Evolutionary conservation across 2,888 invertebrate species (phyloP), one percentile per base, ranked within the genome.

Genomic region (Cancer borealis): DNA sequence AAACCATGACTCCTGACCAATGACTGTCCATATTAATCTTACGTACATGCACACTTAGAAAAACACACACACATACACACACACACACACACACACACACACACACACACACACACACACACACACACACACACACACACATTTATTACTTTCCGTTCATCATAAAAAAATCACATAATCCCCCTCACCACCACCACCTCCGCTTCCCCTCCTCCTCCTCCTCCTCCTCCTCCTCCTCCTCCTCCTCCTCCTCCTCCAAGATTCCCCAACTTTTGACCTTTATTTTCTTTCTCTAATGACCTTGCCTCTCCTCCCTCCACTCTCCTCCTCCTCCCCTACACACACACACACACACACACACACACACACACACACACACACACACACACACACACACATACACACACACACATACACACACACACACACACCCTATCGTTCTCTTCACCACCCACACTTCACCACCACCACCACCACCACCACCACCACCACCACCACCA

Each of bases 71-170:
- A 66, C 49, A 12, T 1, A 10, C 54, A 54, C 54, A 54, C 54
- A 54, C 54, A 54, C 54, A 54, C 54, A 54, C 54, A 54, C 54
- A 54, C 54, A 54, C 54, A 54, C 54, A 54, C 54, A 54, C 54
- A 54, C 54, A 54, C 54, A 54, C 54, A 54, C 54, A 54, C 54
- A 54, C 88, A 88, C 88, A 47, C 88, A 88, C 88, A 46, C 88
- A 88, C 88, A 46, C 88, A 88, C 88, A 46, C 88, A 88, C 88
- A 47, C 88, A 88, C 88, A 46, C 47, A 88, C 88, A 46, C 88
- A 45, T 49, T 49, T 49, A 17, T 46, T 47, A 45, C 10, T 17
- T 46, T 49, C 10, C 88, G 26, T 46, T 26, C 5, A 45, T 26
- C n/a, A 21, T n/a, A 89, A 46, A 21, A 21, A 26, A 47, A 17